Evolutionary conservation across 2,113 vertebrate genomes (phyloP), one percentile per base, ranked within the genome.

Genomic region (Laticauda laticaudata): DNA sequence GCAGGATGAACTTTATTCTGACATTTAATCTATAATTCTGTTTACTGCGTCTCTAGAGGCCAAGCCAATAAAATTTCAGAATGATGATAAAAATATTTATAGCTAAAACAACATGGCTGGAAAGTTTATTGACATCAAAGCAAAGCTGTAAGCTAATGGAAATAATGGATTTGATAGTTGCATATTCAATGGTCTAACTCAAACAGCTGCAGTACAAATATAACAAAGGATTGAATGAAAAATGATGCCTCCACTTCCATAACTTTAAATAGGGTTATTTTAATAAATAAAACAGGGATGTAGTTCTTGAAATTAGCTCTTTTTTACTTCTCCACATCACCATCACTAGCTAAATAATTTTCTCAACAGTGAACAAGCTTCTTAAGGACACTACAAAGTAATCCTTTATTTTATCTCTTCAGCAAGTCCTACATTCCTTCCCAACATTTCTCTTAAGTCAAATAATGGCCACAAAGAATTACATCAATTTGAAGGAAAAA

Each of bases 21-120:
- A 92, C 89, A 93, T 93, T 81, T 96, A 93, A 96, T 96, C 94
- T 95, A 88, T 96, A 92, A 15, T 90, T 53, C 3, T 56, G 55
- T 94, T 95, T 96, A 89, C 89, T 0, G 4, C 91, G 54, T 94
- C 92, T 95, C 0, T 43, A 3, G 85, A 93, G 86, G 61, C 90
- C 91, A 87, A 89, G 51, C 93, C 91, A 90, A 95, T 94, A 96
- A 95, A 88, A 96, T 94, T 43, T 93, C 90, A 91, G 93, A 56
- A 18, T 56, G 87, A 2, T 90, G 92, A 92, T 95, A 93, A 95
- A 90, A 90, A 61, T 92, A 81, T 90, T 93, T 96, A 93, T 92
- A 92, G 94, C 89, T 95, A 91, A 91, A 93, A 87, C 90, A 2
- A 94, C 88, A 93, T 91, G 43, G 87, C 86, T 90, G 59, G 91